Conservation (phyloP, 2,797 vertebrate genomes). For the Hozukius guyotensis region DNA sequence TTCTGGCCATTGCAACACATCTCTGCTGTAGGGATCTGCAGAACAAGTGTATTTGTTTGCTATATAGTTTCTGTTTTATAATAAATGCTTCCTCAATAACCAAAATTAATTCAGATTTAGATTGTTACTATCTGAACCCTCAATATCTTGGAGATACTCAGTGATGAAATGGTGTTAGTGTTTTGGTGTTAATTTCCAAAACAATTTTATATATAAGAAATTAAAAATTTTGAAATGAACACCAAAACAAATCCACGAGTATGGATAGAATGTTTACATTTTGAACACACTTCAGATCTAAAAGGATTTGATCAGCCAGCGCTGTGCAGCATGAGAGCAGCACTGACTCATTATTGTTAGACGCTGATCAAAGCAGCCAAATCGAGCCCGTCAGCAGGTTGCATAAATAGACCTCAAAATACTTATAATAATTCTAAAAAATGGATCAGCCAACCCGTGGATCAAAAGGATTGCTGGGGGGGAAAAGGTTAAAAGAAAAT, state of each 20-base stretch:
- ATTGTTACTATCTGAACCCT: background rate
- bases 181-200: too few relatives aligned
- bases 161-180: too few relatives aligned
- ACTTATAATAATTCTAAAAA: background rate
- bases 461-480: conserved; percentile 19
- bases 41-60: background rate
- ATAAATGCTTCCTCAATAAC: background rate
- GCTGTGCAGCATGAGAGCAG: background rate
- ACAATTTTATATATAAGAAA: too few relatives aligned
- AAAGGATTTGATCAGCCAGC: background rate
- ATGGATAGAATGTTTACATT: background rate
- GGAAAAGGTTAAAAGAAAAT: conserved; percentile 5
- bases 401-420: conserved; percentile 12
- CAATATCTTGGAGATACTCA: background rate
- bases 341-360: conserved; percentile 14
- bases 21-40: background rate
- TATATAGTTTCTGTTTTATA: background rate
- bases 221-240: background rate
- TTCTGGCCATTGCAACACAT: conserved; percentile 6
- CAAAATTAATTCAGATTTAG: background rate
- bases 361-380: conserved; percentile 37
- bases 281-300: background rate
- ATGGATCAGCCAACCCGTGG: background rate
- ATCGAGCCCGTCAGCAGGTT: conserved; percentile 25
- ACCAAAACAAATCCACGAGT: background rate